Percentiles rank a stretch among this genome's conserved stretches.
Evolutionary conservation across 2,113 vertebrate species (phyloP).

Genomic region (Cephalophus harveyi): DNA sequence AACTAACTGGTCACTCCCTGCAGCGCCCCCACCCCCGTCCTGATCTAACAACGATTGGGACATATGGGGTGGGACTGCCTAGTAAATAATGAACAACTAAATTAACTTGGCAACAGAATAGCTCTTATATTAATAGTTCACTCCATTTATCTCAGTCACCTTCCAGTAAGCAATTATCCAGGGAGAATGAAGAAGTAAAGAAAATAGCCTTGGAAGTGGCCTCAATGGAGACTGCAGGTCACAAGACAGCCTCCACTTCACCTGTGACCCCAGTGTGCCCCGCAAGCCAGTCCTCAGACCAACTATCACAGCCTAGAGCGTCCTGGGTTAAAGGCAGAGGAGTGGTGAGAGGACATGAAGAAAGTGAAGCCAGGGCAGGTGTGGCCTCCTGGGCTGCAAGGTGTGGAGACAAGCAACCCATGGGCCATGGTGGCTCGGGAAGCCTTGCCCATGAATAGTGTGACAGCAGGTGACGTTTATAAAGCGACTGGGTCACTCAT

Average conservation of each 20-base stretch:
- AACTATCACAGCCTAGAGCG: neutral
- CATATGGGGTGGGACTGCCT: fast-evolving
- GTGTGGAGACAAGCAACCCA: neutral
- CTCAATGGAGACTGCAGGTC: neutral
- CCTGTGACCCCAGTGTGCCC: neutral
- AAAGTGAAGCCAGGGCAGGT: neutral
- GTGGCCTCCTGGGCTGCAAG: neutral
- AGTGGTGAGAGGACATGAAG: neutral
- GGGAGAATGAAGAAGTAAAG: neutral
- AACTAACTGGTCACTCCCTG: neutral
- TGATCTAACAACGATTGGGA: neutral
- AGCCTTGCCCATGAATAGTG: no score
- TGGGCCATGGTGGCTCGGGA: fast-evolving
- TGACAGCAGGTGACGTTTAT: neutral
- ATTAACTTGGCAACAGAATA: neutral
- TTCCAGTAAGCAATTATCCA: conserved; percentile 11
- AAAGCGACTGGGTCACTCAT: neutral
- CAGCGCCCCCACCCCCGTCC: neutral
- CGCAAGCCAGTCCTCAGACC: neutral
- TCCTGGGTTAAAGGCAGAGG: neutral
- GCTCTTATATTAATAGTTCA: neutral
- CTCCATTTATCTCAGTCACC: neutral
- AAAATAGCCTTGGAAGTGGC: neutral
- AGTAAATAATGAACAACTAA: neutral
- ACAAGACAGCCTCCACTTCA: neutral